These are phyloP conservation scores for Eulemur mongoz DNA, from an alignment of 2,797 vertebrate species.

Conservation along the genomic window DNA sequence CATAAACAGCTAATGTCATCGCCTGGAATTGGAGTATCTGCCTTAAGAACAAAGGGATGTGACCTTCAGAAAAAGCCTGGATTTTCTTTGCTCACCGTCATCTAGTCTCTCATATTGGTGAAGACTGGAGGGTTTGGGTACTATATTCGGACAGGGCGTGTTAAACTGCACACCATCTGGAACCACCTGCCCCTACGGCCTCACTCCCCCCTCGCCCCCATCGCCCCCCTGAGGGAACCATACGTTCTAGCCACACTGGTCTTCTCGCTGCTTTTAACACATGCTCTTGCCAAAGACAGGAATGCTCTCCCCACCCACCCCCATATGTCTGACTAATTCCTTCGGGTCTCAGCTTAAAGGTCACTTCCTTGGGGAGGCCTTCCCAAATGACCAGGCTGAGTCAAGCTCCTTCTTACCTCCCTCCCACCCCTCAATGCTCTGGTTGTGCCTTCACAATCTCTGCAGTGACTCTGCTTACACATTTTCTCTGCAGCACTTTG, in stretches of 20 bases:
- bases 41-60: background rate
- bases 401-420: background rate
- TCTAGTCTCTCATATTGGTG: background rate
- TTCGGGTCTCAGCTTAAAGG: constrained; percentile 13
- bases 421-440: background rate
- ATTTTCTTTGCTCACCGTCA: background rate
- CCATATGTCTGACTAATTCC: background rate
- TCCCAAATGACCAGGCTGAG: background rate
- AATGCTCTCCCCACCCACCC: background rate
- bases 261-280: constrained; percentile 12
- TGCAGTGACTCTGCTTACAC: background rate
- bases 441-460: background rate
- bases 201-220: no score
- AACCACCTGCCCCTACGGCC: background rate
- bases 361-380: background rate
- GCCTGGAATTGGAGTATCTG: background rate
- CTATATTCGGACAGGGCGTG: background rate
- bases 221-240: background rate
- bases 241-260: background rate
- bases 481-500: background rate
- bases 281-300: background rate
- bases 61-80: background rate
- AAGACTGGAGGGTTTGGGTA: background rate
- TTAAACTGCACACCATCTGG: background rate
- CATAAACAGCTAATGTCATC: background rate